Evolutionary conservation across 2,888 invertebrate genomes (phyloP), one percentile per base, ranked within the genome.

Genomic region (Drosophila mulleri): DNA sequence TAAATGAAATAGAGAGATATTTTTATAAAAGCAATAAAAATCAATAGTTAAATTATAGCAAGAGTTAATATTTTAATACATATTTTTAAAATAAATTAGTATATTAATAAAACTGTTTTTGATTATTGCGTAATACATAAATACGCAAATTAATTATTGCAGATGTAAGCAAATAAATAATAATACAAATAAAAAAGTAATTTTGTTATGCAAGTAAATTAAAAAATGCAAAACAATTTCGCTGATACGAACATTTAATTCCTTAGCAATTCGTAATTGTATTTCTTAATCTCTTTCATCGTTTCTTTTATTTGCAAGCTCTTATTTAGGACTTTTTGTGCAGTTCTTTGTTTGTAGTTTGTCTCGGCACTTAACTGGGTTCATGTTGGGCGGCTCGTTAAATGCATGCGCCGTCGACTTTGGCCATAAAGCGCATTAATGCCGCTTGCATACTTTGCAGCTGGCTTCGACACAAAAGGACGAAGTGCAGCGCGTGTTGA

Each of bases 361-460:
- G 35, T 26, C 44, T 18, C 56, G 20, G 35, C 50, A 44, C 35
- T 52, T 60, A 29, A 11, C 44, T 7, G 59, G 32, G 42, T 56
- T 70, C 54, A 64, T 60, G 42, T 47, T 60, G 59, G 59, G 23
- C 66, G 52, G 54, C 66, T 80, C 72, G 73, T 83, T 83, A 80
- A 83, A 61, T 83, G 72, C 80, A 86, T 82, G 67, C 67, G 83
- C 73, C 66, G 67, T 75, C 68, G 77, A 65, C 70, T 73, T 68
- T 54, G 67, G 44, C 61, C 69, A 80, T 88, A 80, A 85, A 88
- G 72, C 72, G 83, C 78, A 75, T 80, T 88, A 84, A 76, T 80
- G 83, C 48, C 67, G 41, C 60, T 67, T 66, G 66, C 74, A 77
- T 67, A 82, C 67, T 77, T 74, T 69, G 8, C 39, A 11, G 18